Conservation (phyloP, 1,140 invertebrate species). For the Batillaria attramentaria region DNA sequence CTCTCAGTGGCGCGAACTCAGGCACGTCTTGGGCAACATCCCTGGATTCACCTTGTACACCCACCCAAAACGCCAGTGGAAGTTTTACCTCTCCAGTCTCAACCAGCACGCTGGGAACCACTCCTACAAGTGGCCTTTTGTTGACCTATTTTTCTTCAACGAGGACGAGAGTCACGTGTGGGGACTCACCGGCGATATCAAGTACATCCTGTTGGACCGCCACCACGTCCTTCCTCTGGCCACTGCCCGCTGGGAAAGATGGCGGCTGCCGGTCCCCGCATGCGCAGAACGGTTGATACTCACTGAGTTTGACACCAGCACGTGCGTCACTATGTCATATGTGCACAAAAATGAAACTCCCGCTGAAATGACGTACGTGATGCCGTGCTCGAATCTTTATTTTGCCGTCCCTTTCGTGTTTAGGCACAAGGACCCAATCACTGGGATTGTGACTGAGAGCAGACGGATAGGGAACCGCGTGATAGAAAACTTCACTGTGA, state of each 20-base stretch:
- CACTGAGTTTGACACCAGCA: constrained; percentile 39
- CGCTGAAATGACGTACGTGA: no score
- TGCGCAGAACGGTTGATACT: constrained; percentile 35
- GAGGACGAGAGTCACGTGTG: constrained; percentile 61
- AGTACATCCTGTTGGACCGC: constrained; percentile 41
- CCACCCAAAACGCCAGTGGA: constrained; percentile 46
- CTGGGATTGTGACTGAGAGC: no score
- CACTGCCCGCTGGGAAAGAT: constrained; percentile 44
- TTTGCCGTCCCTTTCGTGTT: no score
- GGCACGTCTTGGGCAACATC: constrained; percentile 25
- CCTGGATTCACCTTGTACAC: constrained; percentile 28
- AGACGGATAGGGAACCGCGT: no score
- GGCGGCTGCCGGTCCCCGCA: constrained; percentile 47
- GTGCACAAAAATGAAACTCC: no score
- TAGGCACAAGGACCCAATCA: no score
- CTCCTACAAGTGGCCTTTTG: constrained; percentile 53
- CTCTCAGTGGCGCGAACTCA: constrained; percentile 37
- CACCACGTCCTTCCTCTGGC: constrained; percentile 53
- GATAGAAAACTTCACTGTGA: no score
- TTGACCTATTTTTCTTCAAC: constrained; percentile 62
- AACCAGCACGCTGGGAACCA: not conserved
- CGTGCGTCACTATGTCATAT: no score
- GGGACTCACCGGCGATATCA: constrained; percentile 44
- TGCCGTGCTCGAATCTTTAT: no score
- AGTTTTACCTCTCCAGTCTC: constrained; percentile 39